Evolutionary conservation across 1,140 invertebrate genomes (phyloP).

Genomic region (Camponotus floridanus): DNA sequence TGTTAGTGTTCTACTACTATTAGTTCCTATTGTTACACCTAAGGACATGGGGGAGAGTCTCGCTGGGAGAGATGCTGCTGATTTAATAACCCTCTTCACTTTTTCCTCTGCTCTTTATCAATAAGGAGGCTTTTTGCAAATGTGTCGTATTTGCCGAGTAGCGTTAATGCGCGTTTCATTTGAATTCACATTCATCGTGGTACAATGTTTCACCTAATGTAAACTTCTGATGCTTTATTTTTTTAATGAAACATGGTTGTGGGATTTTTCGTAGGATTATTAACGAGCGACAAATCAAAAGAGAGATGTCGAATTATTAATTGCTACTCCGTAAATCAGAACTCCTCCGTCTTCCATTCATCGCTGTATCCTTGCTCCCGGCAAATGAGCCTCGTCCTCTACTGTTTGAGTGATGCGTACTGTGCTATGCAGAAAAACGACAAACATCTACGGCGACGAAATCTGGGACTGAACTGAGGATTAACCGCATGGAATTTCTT

Average conservation of each 20-base stretch:
- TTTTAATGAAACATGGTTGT: conserved; percentile 16
- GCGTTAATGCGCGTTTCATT: conserved; percentile 4
- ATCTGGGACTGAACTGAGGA: conserved; percentile 75
- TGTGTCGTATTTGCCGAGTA: conserved; percentile 50
- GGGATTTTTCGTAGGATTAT: not conserved
- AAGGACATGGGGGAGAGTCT: conserved; percentile 25
- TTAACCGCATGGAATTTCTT: conserved; percentile 81
- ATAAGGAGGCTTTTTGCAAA: conserved; percentile 45
- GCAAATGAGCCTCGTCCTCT: conserved; percentile 39
- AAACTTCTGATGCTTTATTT: conserved; percentile 17
- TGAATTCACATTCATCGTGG: not conserved
- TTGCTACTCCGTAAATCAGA: conserved; percentile 55
- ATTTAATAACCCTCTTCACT: conserved; percentile 17
- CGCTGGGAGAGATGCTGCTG: conserved; percentile 23
- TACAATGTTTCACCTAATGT: not conserved
- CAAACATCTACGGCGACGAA: conserved; percentile 69
- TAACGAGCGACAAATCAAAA: not conserved
- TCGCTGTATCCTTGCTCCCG: conserved; percentile 23
- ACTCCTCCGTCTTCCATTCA: conserved; percentile 42
- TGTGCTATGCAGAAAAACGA: conserved; percentile 65
- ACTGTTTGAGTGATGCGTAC: conserved; percentile 67
- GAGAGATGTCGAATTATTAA: conserved; percentile 50
- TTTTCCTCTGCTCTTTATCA: conserved; percentile 4
- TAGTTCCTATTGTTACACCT: conserved; percentile 24
- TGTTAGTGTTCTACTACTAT: conserved; percentile 32